Base-by-base conservation (phyloP, 2,113 vertebrate species). In the Struthio camelus region DNA sequence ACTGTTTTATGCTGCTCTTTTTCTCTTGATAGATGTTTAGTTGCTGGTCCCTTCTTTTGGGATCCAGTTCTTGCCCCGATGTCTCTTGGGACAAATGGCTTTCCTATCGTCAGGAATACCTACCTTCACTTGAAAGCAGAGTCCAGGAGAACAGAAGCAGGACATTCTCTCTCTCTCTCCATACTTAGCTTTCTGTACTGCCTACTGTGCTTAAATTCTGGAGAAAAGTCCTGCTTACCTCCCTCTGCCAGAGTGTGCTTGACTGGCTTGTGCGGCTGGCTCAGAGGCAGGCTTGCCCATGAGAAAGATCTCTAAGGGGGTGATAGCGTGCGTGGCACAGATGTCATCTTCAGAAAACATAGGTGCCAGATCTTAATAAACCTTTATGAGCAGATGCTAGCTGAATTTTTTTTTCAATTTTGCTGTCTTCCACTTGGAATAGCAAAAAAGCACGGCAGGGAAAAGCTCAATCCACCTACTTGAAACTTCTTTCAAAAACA, bases 301-400 rank as follows among this genome's bases (percentile, higher is more conserved):
- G 92, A 94, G 65, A 85, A 89, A 95, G 62, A 91, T 93, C 53
- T 87, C 30, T 42, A n/a, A 76, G 93, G 87, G 69, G 73, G 80
- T 90, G 92, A 85, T 18, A 80, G 76, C 72, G 44, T 0, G 28
- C 62, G 22, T 75, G 87, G 77, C 73, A 81, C 89, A 95, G 91
- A 91, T 96, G 73, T 89, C 56, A 24, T 79, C 56, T 92, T 93
- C 73, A 89, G 81, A 94, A 79, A 48, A 59, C 0, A 3, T 50
- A 30, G 69, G 77, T 93, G 80, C 80, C 46, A 44, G 34, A 58
- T 64, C 61, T 46, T 87, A 53, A 59, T 54, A 70, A 62, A 67
- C 70, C 67, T 87, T 51, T 44, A 28, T 69, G 25, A 89, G 69
- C 90, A 87, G 3, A 2, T 85, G 86, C 51, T 69, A 54, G 58